These are phyloP conservation scores for Sweltsa coloradensis DNA, from an alignment of 1,140 invertebrate genomes.

Conservation along the genomic window DNA sequence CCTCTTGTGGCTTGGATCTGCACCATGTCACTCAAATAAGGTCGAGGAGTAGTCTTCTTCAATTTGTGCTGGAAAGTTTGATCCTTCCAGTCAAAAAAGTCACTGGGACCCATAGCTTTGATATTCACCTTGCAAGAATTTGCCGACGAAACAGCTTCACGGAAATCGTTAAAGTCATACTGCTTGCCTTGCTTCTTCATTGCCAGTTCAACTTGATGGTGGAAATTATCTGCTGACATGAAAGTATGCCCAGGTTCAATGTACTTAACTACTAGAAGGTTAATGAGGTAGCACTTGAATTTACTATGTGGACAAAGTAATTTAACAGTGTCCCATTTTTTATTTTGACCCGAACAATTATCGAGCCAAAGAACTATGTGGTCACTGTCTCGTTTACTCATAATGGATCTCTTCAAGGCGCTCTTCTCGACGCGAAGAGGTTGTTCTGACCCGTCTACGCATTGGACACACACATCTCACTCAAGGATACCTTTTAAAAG, in stretches of 20 bases:
- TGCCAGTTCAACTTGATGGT: constrained; percentile 9
- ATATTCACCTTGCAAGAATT: constrained; percentile 5
- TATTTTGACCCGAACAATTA: not conserved
- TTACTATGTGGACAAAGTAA: constrained; percentile 3
- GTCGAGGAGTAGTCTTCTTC: constrained; percentile 1
- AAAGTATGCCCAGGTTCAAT: constrained; percentile 10
- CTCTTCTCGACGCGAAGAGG: too few species aligned
- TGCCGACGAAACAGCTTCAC: not conserved
- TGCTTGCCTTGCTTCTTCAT: constrained; percentile 4
- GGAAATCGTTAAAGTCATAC: constrained; percentile 6
- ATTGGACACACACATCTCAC: too few species aligned
- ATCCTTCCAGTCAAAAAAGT: constrained; percentile 7
- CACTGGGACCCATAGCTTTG: constrained; percentile 3
- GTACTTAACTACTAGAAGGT: not conserved
- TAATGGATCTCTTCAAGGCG: too few species aligned
- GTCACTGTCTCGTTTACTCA: too few species aligned
- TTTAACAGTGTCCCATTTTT: constrained; percentile 5
- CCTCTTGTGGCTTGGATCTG: not conserved
- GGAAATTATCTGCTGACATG: constrained; percentile 9
- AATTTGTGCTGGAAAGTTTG: constrained; percentile 2
- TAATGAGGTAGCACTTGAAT: not conserved
- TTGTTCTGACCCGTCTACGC: too few species aligned
- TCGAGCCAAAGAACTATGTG: too few species aligned
- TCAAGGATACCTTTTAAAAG: too few species aligned
- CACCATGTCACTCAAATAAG: constrained; percentile 1